These are phyloP conservation scores for Adelognathus sp. DNA, from an alignment of 2,888 invertebrate species.

Conservation along the genomic window DNA sequence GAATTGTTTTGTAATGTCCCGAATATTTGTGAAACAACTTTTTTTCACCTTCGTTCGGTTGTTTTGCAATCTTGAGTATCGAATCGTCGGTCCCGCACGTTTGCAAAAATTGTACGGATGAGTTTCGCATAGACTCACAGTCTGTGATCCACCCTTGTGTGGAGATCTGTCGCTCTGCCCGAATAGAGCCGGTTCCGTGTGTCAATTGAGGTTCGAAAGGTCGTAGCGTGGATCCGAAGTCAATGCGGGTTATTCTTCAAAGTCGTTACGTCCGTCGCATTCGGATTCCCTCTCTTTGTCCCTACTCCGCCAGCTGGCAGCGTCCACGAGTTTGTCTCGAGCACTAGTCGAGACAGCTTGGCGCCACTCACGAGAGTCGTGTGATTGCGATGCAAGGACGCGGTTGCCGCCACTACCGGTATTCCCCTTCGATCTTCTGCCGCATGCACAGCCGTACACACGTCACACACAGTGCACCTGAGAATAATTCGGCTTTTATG, in stretches of 20 bases:
- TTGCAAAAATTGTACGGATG: neutral
- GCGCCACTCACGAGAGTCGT: slow-evolving; percentile 40
- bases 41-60: slow-evolving; percentile 15
- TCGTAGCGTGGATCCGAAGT: slow-evolving; percentile 2
- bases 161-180: neutral
- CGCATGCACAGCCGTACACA: slow-evolving; percentile 33
- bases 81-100: slow-evolving; percentile 27
- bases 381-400: slow-evolving; percentile 50
- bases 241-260: slow-evolving; percentile 21
- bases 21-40: neutral
- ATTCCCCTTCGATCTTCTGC: slow-evolving; percentile 38
- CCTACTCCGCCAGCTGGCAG: neutral
- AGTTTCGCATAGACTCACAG: neutral
- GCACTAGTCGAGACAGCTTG: slow-evolving; percentile 53
- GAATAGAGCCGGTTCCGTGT: neutral
- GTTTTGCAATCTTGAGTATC: too few relatives aligned
- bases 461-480: slow-evolving; percentile 31
- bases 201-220: neutral
- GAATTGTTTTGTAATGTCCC: slow-evolving; percentile 1
- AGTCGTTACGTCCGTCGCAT: neutral
- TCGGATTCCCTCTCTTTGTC: neutral
- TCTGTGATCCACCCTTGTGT: neutral
- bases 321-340: slow-evolving; percentile 36
- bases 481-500: slow-evolving; percentile 33
- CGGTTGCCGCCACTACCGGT: slow-evolving; percentile 33